These are phyloP conservation scores for Uropetala carovei DNA, from an alignment of 2,888 invertebrate genomes.

Conservation along the genomic window DNA sequence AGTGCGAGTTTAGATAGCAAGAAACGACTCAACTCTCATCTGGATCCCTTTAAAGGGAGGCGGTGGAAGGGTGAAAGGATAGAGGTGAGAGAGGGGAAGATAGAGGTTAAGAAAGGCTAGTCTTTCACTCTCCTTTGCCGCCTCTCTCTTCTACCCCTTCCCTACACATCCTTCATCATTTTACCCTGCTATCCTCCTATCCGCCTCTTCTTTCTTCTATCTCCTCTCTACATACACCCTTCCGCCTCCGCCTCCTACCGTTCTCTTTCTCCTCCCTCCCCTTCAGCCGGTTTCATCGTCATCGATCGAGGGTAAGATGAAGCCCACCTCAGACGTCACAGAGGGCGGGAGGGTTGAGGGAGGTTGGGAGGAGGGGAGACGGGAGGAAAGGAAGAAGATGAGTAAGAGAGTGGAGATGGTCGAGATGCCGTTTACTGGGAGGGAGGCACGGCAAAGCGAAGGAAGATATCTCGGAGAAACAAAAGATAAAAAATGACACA, in stretches of 20 bases:
- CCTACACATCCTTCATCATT: not conserved
- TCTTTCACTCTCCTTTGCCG: slow-evolving; percentile 17
- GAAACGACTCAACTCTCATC: not conserved
- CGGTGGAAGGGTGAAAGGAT: not conserved
- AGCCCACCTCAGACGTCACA: slow-evolving; percentile 54
- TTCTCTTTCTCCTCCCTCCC: not conserved
- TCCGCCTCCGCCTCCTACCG: not conserved
- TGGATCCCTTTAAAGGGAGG: not conserved
- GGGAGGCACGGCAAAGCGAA: slow-evolving; percentile 12
- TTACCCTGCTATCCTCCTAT: not conserved
- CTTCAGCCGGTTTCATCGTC: slow-evolving; percentile 16
- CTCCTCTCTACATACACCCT: not conserved
- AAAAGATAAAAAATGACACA: slow-evolving; percentile 6
- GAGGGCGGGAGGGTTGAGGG: not conserved
- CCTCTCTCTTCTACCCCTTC: not conserved
- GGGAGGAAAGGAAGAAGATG: not conserved
- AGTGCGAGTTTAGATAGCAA: not conserved
- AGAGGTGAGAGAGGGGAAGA: not conserved
- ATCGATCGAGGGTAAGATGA: slow-evolving; percentile 58
- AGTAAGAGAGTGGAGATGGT: not conserved
- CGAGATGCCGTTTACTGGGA: not conserved
- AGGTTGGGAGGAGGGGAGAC: not conserved
- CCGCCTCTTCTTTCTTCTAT: not conserved
- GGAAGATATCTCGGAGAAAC: slow-evolving; percentile 44
- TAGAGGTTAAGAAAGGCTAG: not conserved